Evolutionary conservation across 2,888 invertebrate species (phyloP).

Genomic region (Netelia virgata): DNA sequence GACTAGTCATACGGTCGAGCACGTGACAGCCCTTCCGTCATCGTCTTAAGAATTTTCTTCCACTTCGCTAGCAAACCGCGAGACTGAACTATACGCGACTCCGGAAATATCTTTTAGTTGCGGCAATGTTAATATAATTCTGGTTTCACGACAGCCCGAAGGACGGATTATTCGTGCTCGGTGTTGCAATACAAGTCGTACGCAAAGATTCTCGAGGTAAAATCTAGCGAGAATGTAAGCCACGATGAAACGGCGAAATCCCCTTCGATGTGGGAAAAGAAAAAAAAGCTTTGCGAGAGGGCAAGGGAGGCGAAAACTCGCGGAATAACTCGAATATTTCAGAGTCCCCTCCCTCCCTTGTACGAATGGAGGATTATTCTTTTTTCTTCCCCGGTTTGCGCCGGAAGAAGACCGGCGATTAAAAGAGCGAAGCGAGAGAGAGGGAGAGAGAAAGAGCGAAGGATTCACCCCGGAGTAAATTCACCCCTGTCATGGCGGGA

Average conservation of each 20-base stretch:
- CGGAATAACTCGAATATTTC: conserved; percentile 62
- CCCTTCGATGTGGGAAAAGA: conserved; percentile 26
- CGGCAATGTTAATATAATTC: conserved; percentile 19
- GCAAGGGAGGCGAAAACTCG: conserved; percentile 23
- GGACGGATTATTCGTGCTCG: conserved; percentile 21
- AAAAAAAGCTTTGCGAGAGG: conserved; percentile 26
- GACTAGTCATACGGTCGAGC: conserved; percentile 25
- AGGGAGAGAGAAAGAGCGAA: neutral
- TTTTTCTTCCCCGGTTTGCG: conserved; percentile 49
- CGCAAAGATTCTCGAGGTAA: conserved; percentile 2
- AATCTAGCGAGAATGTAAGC: neutral
- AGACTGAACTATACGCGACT: conserved; percentile 17
- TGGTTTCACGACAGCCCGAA: conserved; percentile 13
- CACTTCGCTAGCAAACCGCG: neutral
- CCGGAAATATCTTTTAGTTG: conserved; percentile 56
- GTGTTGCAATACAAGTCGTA: conserved; percentile 34
- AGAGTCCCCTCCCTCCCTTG: neutral
- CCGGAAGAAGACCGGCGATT: conserved; percentile 65
- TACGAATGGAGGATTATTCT: conserved; percentile 35
- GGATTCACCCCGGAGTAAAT: conserved; percentile 55
- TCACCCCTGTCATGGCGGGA: conserved; percentile 64
- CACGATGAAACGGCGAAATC: conserved; percentile 25
- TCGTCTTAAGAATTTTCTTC: conserved; percentile 45
- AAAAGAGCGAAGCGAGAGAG: conserved; percentile 63
- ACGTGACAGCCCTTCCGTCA: conserved; percentile 57